Evolutionary conservation across 1,140 invertebrate genomes (phyloP).

Genomic region (Planococcus citri): DNA sequence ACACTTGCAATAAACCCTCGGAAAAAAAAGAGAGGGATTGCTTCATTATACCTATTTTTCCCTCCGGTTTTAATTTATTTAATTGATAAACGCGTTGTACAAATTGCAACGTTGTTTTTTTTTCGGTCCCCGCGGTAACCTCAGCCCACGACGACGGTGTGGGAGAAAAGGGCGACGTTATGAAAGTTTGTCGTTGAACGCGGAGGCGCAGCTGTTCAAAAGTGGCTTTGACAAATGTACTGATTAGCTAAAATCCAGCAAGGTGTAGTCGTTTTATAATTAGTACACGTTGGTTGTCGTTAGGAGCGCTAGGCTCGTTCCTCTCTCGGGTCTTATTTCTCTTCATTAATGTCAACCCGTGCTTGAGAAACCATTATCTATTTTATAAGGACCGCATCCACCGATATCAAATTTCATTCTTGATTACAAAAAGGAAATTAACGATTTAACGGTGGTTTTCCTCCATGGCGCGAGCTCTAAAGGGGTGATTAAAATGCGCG

Average conservation of each 20-base stretch:
- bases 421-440: conserved; percentile 19
- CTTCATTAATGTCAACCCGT: conserved; percentile 19
- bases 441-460: conserved; percentile 11
- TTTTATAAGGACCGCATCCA: conserved; percentile 16
- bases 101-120: conserved; percentile 13
- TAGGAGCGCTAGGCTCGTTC: conserved; percentile 4
- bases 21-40: background rate
- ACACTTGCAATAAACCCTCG: no score
- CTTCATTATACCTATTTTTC: background rate
- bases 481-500: background rate
- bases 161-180: background rate
- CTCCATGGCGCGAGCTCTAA: background rate
- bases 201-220: conserved; percentile 15
- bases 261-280: conserved; percentile 16
- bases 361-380: conserved; percentile 17
- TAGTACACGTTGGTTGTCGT: conserved; percentile 17
- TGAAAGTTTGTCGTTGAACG: conserved; percentile 6
- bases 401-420: conserved; percentile 18
- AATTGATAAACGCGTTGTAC: conserved; percentile 15
- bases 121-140: background rate
- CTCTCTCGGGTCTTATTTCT: conserved; percentile 19
- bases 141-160: background rate
- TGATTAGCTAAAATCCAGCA: conserved; percentile 19
- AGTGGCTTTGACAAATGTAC: conserved; percentile 20
- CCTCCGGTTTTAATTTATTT: conserved; percentile 13